Percentiles rank a stretch among this genome's conserved stretches.
These are phyloP conservation scores for Acleris emargana DNA, from an alignment of 2,888 invertebrate species.

Conservation along the genomic window DNA sequence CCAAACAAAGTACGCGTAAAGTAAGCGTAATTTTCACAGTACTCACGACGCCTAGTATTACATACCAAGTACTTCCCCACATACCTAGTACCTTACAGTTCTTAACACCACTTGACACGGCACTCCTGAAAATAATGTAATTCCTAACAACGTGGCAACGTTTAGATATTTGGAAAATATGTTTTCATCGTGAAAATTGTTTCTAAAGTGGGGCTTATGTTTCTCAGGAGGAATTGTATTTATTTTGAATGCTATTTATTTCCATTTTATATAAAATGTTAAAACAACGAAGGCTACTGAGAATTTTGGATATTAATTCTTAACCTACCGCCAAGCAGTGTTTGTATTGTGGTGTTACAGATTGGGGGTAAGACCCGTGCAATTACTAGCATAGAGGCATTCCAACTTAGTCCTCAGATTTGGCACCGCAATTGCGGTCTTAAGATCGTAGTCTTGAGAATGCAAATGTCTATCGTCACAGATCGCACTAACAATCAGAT, in stretches of 20 bases:
- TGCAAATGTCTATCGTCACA: too few relatives aligned
- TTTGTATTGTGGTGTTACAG: too few relatives aligned
- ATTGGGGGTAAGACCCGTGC: too few relatives aligned
- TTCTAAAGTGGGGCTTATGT: conserved; percentile 4
- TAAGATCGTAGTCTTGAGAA: too few relatives aligned
- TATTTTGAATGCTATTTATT: background rate
- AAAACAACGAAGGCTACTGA: too few relatives aligned
- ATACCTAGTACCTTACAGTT: conserved; percentile 20
- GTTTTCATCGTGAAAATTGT: conserved; percentile 4
- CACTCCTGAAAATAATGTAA: conserved; percentile 35
- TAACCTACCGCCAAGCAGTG: too few relatives aligned
- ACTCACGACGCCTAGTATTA: conserved; percentile 14
- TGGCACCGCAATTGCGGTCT: too few relatives aligned
- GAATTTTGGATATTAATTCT: too few relatives aligned
- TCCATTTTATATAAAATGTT: background rate
- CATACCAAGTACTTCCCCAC: background rate
- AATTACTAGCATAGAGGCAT: too few relatives aligned
- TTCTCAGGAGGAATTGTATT: background rate
- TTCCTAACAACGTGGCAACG: conserved; percentile 20
- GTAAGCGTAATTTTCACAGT: background rate
- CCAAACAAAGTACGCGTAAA: too few relatives aligned
- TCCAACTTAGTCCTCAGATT: too few relatives aligned
- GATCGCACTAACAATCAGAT: too few relatives aligned
- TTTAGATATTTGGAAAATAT: conserved; percentile 9
- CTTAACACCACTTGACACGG: conserved; percentile 36